Evolutionary conservation across 2,888 invertebrate genomes (phyloP), one percentile per base, ranked within the genome.

Genomic region (Gymnoscelis rufifasciata): DNA sequence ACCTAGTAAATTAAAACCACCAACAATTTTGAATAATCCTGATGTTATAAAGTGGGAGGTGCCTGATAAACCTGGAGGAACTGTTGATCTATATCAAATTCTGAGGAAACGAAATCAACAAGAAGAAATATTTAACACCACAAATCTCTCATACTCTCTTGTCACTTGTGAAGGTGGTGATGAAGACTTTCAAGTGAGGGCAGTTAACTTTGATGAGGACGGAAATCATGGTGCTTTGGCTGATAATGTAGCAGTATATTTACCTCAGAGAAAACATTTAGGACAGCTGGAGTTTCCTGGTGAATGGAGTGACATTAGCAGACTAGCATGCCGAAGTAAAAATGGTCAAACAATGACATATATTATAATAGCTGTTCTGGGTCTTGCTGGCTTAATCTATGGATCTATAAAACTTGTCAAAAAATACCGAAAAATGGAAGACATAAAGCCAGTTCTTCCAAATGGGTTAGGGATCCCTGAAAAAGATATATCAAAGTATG

Each of bases 401-500:
- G 75, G 71, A 6, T 74, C 75, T 4, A 78, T 71, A 55, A 92
- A 92, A 66, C 64, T 90, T 15, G 92, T 91, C 77, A 80, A 86
- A 46, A 90, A 88, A 51, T 91, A 90, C 60, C 89, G 89, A 62
- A 89, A 87, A 59, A 93, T 93, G 92, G 89, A 90, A 63, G 90
- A 93, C 58, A 91, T 93, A 14, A 91, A 91, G 64, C 90, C 92
- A 8, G 91, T 91, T 58, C 72, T 93, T 51, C 93, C 93, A 13
- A 90, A 90, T 37, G 93, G 93, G 2, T 72, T 93, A 47, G 90
- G 76, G 41, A 73, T 83, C 49, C 82, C 82, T 23, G 82, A 86
- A 57, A 88, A 88, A 59, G 88, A 87, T 54, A 70, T 74, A 50
- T 70, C 76, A 2, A 88, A 88, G 58, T 83, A 80, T 55, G 65